Base-by-base conservation (phyloP, 1,140 invertebrate species). In the Megathymus violae region DNA sequence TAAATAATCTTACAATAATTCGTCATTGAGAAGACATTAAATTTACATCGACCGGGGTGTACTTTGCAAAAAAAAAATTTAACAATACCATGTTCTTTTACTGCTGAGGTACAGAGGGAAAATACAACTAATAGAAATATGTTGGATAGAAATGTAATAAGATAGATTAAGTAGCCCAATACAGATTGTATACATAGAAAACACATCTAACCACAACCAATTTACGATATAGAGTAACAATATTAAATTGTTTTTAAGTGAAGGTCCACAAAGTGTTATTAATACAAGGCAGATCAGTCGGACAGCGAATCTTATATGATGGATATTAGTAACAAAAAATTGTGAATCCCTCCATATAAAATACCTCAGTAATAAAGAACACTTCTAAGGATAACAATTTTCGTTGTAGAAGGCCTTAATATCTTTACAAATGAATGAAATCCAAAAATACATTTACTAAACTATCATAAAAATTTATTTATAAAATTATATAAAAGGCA, bases 1-100 rank as follows among this genome's bases (percentile, higher is more conserved):
- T 67, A 66, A 60, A 60, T 62, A 64, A 63, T 64, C 60, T 71
- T 62, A 60, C 65, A 75, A 81, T 84, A 80, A 84, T 82, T 86
- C 77, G 80, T 82, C 62, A 65, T 65, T 62, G 63, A 79, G 75
- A 76, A 76, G 72, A 73, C 62, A 54, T 31, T 50, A 59, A 54
- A 43, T 54, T 72, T 65, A 66, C 64, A 69, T 62, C 51, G 60
- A 52, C 54, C 50, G 59, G 47, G 36, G 52, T 47, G 36, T 11
- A 1, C 25, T 14, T 36, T 59, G 7, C 31, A 38, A 31, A 48
- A 43, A 43, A 19, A 25, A 61, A 10, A 47, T 54, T 62, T 36
- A 54, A 60, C 47, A 44, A 25, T 36, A 25, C 4, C 17, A 36
- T 27, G 38, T 54, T 52, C 16, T 10, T 27, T 22, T 38, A 46